A percentile compares a stretch with the other conserved stretches of the same genome.
Evolutionary conservation across 2,113 vertebrate genomes (phyloP).

Genomic region (Trematocara stigmaticum): DNA sequence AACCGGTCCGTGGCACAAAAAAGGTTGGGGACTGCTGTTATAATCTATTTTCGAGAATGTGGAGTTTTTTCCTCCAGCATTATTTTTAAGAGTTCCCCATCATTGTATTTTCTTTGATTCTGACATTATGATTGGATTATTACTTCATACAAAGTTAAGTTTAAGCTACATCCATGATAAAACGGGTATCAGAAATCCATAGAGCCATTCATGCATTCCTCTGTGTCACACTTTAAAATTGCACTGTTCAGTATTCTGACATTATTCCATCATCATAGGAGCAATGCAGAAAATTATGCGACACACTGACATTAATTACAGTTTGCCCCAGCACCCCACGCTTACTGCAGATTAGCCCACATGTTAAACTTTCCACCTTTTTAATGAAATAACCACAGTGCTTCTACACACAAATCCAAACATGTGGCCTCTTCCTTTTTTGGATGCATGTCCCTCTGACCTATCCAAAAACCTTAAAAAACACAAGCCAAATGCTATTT

Average conservation of each 20-base stretch:
- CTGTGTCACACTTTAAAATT: background rate
- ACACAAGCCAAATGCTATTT: background rate
- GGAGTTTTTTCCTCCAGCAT: background rate
- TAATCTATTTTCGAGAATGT: fast-evolving
- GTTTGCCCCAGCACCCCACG: background rate
- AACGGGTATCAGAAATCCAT: background rate
- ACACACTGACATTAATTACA: background rate
- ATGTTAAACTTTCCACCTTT: background rate
- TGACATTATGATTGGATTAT: background rate
- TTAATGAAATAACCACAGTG: background rate
- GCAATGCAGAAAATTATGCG: background rate
- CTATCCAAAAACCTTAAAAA: background rate
- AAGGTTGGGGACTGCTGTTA: no score
- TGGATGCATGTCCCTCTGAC: background rate
- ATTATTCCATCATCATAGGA: background rate
- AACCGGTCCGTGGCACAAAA: no score
- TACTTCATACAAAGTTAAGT: background rate
- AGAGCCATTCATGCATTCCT: background rate
- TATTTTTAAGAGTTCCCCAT: background rate
- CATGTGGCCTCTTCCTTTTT: background rate
- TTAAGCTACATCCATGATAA: background rate
- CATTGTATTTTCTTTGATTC: background rate
- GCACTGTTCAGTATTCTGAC: background rate
- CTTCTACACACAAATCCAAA: background rate
- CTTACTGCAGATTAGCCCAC: background rate